A percentile compares a stretch with the other conserved stretches of the same genome.
Evolutionary conservation across 2,113 vertebrate species (phyloP).

Genomic region (Microtus pennsylvanicus): DNA sequence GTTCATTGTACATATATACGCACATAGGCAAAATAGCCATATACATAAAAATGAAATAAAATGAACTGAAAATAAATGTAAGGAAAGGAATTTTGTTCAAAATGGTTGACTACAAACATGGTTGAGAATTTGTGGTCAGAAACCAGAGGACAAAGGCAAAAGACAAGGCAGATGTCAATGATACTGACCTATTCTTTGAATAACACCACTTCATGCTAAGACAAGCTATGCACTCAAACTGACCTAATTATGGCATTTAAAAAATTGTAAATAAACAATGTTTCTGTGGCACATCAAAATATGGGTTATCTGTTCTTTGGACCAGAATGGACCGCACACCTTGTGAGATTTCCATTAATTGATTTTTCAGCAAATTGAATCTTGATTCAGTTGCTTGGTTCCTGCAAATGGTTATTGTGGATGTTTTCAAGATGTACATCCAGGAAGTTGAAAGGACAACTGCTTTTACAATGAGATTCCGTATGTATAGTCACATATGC

Average conservation of each 20-base stretch:
- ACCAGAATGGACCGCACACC: not conserved
- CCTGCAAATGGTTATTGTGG: not conserved
- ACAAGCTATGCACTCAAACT: not conserved
- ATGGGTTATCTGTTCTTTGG: not conserved
- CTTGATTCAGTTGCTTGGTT: not conserved
- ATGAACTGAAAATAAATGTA: not conserved
- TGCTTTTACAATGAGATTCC: not conserved
- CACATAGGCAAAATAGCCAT: not conserved
- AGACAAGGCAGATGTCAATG: not conserved
- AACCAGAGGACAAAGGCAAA: not conserved
- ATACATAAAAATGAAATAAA: not conserved
- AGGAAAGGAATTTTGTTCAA: not conserved
- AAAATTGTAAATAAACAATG: not conserved
- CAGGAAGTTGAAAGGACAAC: not conserved
- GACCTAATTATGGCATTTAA: not conserved
- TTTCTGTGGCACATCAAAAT: constrained; percentile 3
- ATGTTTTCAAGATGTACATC: not conserved
- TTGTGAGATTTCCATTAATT: constrained; percentile 12
- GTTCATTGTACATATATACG: not conserved
- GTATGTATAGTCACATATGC: not conserved
- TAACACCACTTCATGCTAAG: not conserved
- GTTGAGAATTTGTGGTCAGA: not conserved
- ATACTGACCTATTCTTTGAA: not conserved
- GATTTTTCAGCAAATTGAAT: constrained; percentile 38
- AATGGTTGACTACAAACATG: not conserved